A percentile compares a stretch with the other conserved stretches of the same genome.
These are phyloP conservation scores for Rafetus swinhoei DNA, from an alignment of 2,113 vertebrate species.

Conservation along the genomic window DNA sequence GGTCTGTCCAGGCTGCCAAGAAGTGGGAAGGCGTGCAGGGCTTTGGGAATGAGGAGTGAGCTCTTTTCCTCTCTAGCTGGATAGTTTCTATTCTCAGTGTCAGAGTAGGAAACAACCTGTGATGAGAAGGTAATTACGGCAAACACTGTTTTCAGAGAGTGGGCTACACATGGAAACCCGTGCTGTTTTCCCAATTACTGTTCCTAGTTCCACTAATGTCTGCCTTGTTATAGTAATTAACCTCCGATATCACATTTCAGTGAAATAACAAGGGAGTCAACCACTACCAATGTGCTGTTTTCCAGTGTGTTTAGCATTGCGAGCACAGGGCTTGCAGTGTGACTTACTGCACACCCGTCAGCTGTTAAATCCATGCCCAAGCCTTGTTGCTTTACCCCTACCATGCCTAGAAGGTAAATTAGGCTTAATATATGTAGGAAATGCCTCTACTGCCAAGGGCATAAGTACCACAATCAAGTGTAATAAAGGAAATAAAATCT, in stretches of 20 bases:
- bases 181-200: background rate
- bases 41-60: background rate
- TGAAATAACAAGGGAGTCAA: background rate
- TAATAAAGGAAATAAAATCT: background rate
- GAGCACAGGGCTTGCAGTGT: background rate
- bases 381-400: rapidly evolving
- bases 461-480: rapidly evolving
- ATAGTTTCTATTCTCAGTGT: background rate
- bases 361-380: background rate
- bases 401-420: background rate
- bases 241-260: background rate
- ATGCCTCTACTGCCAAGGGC: rapidly evolving
- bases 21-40: background rate
- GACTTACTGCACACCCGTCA: background rate
- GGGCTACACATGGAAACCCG: constrained; percentile 4
- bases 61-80: background rate
- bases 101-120: background rate
- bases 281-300: background rate
- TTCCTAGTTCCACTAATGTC: background rate
- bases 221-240: background rate
- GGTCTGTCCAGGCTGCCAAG: background rate
- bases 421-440: background rate
- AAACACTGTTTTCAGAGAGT: constrained; percentile 24
- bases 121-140: background rate
- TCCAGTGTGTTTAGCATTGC: background rate